phyloP scores from a whole-genome alignment of 1,140 invertebrate genomes.

The Polypedilum pembai region DNA sequence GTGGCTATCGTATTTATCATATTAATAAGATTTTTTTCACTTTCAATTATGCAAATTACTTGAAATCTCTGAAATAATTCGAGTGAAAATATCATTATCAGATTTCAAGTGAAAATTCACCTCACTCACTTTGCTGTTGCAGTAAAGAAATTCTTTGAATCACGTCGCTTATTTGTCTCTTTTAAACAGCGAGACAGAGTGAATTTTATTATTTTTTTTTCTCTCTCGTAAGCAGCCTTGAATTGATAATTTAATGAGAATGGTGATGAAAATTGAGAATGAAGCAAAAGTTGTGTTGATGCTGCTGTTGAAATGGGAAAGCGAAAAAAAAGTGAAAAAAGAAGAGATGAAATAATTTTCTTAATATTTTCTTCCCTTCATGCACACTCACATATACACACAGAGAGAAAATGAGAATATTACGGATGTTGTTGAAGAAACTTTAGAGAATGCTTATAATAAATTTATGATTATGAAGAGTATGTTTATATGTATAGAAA shows the following conservation, averaged over 20 bases:
- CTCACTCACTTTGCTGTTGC: background rate
- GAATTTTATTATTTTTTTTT: background rate
- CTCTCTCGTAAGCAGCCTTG: background rate
- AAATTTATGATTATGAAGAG: too few relatives aligned
- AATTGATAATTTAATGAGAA: slow-evolving; percentile 11
- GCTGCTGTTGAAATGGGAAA: too few relatives aligned
- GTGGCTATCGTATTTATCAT: background rate
- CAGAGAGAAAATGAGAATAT: too few relatives aligned
- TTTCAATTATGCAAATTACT: slow-evolving; percentile 22
- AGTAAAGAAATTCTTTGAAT: background rate
- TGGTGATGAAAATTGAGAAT: background rate
- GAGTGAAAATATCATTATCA: slow-evolving; percentile 14
- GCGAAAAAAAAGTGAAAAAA: too few relatives aligned
- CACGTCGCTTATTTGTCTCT: too few relatives aligned
- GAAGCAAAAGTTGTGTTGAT: background rate
- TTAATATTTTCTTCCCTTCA: too few relatives aligned
- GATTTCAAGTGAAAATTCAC: background rate
- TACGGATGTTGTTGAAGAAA: too few relatives aligned
- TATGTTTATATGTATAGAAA: too few relatives aligned
- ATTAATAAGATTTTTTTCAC: slow-evolving; percentile 24
- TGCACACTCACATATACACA: too few relatives aligned
- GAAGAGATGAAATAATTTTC: too few relatives aligned
- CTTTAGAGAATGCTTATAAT: too few relatives aligned
- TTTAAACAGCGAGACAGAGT: background rate
- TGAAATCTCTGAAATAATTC: background rate